Conservation (phyloP, 2,113 vertebrate species). For the Corvus cornix region DNA sequence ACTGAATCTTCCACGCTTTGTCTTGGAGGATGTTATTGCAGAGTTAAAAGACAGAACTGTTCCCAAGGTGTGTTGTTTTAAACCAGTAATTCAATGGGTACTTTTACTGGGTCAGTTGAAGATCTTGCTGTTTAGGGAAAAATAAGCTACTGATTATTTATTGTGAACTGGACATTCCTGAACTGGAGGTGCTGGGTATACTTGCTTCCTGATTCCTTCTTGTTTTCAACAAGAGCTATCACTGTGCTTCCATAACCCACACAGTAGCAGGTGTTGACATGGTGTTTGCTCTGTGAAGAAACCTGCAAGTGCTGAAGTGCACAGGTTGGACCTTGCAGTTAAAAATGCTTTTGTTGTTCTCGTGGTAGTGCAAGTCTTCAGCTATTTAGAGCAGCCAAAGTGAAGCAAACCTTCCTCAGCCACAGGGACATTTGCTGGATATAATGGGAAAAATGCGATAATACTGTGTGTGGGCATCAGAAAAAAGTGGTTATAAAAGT, state of each 20-base stretch:
- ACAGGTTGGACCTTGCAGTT: neutral
- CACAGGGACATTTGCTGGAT: neutral
- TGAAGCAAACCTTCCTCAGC: neutral
- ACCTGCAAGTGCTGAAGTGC: neutral
- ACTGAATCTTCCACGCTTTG: neutral
- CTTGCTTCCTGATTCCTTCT: neutral
- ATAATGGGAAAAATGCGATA: neutral
- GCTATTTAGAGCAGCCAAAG: neutral
- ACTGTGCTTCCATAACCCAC: neutral
- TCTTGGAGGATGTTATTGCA: neutral
- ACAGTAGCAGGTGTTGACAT: rapidly evolving
- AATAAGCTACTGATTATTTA: neutral
- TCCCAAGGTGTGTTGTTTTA: neutral
- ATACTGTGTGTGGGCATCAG: neutral
- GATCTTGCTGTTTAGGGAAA: neutral
- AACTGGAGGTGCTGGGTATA: neutral
- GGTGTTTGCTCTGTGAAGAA: neutral
- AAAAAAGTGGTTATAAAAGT: neutral
- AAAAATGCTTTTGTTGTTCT: neutral
- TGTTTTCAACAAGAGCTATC: neutral
- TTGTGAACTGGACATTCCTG: neutral
- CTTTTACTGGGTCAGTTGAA: neutral
- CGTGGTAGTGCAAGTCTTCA: neutral
- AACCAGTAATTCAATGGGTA: neutral
- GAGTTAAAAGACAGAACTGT: neutral